Evolutionary conservation across 2,113 vertebrate genomes (phyloP).

Genomic region (Tursiops truncatus): DNA sequence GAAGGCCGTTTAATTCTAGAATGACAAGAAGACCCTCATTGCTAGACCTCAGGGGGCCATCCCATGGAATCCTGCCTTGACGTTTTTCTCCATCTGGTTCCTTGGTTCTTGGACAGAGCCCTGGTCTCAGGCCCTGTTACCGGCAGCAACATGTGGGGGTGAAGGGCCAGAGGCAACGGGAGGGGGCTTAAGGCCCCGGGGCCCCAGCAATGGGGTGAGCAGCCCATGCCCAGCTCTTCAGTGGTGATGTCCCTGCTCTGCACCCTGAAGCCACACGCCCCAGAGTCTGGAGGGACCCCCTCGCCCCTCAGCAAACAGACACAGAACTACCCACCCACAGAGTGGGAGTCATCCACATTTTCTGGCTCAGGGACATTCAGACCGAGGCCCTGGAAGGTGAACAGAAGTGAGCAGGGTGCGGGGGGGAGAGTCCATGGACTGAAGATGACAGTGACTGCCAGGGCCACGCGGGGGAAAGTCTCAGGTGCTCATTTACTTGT

Average conservation of each 20-base stretch:
- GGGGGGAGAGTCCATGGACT: accelerated
- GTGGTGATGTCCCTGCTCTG: accelerated
- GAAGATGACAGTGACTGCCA: accelerated
- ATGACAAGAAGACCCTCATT: background rate
- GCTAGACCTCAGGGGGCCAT: background rate
- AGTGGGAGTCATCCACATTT: accelerated
- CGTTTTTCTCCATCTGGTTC: background rate
- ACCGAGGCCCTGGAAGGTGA: background rate
- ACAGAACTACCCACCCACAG: too few relatives aligned
- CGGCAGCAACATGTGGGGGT: too few relatives aligned
- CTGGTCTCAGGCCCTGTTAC: background rate
- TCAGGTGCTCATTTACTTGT: accelerated
- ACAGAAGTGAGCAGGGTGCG: background rate
- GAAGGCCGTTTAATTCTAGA: background rate
- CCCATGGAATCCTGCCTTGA: background rate
- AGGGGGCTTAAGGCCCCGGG: too few relatives aligned
- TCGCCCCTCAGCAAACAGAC: background rate
- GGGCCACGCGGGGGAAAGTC: background rate
- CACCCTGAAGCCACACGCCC: accelerated
- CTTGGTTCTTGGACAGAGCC: too few relatives aligned
- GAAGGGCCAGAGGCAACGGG: background rate
- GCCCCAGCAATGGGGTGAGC: background rate
- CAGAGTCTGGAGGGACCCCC: background rate
- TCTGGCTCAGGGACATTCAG: background rate
- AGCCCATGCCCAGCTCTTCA: background rate